phyloP scores from a whole-genome alignment of 1,140 invertebrate genomes.

The Pollicipes pollicipes region DNA sequence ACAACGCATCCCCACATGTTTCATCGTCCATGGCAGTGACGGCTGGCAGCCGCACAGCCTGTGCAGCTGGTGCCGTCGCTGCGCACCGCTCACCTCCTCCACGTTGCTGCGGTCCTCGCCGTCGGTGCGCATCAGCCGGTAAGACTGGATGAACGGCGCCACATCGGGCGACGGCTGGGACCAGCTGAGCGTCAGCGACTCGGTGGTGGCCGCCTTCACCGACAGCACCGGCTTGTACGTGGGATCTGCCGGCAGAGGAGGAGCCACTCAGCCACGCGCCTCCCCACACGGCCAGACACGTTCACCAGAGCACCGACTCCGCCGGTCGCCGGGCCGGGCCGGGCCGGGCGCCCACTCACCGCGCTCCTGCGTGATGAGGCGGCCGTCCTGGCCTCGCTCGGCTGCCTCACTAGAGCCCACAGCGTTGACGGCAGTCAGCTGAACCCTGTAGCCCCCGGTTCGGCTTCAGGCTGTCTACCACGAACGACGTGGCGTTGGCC shows the following conservation, averaged over 20 bases:
- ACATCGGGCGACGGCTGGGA: neutral
- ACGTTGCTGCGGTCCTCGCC: no score
- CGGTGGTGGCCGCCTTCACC: neutral
- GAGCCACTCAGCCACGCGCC: no score
- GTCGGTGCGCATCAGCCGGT: neutral
- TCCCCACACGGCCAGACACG: no score
- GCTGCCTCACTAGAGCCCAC: neutral
- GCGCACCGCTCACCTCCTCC: no score
- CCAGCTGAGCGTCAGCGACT: constrained; percentile 4
- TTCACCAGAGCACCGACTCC: no score
- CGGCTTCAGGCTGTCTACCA: neutral
- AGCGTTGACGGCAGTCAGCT: neutral
- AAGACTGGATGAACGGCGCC: neutral
- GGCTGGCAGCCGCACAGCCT: no score
- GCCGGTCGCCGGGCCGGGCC: no score
- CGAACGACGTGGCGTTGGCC: neutral
- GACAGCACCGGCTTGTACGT: neutral
- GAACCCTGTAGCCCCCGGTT: neutral
- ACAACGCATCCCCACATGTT: no score
- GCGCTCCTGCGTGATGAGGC: neutral
- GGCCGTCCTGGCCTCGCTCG: neutral
- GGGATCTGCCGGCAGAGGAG: neutral
- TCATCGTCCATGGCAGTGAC: no score
- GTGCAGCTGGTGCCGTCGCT: no score
- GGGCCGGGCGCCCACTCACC: no score